Conservation (phyloP, 2,888 invertebrate genomes). For the Rhopalosiphum nymphaeae region DNA sequence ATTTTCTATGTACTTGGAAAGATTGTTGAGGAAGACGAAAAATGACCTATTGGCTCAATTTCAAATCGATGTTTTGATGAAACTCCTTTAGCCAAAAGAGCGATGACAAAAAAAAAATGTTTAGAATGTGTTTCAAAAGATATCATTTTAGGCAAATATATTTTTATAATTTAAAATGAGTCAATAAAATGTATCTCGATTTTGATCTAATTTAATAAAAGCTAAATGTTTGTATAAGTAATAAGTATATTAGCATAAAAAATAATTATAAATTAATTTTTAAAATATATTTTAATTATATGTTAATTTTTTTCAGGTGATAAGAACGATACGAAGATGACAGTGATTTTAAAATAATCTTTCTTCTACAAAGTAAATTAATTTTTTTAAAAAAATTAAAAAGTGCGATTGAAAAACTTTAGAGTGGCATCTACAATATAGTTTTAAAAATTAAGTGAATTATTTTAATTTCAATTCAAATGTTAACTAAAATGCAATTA, state of each 20-base stretch:
- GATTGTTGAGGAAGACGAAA: not conserved
- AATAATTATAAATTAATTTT: not conserved
- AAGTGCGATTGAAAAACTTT: not conserved
- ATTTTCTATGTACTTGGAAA: not conserved
- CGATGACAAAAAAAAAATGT: not conserved
- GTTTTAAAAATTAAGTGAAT: not conserved
- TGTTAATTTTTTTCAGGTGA: conserved; percentile 35
- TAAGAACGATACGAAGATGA: not conserved
- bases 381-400: not conserved
- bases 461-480: conserved; percentile 29
- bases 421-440: not conserved
- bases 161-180: not conserved
- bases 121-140: not conserved
- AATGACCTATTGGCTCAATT: not conserved
- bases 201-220: not conserved
- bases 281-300: not conserved
- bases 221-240: not conserved
- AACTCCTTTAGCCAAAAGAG: not conserved
- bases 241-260: not conserved
- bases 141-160: not conserved
- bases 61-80: not conserved
- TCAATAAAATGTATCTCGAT: not conserved
- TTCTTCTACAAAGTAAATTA: not conserved
- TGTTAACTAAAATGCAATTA: conserved; percentile 21
- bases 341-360: conserved; percentile 22